Evolutionary conservation across 2,113 vertebrate species (phyloP).

Genomic region (Bagarius yarrelli): DNA sequence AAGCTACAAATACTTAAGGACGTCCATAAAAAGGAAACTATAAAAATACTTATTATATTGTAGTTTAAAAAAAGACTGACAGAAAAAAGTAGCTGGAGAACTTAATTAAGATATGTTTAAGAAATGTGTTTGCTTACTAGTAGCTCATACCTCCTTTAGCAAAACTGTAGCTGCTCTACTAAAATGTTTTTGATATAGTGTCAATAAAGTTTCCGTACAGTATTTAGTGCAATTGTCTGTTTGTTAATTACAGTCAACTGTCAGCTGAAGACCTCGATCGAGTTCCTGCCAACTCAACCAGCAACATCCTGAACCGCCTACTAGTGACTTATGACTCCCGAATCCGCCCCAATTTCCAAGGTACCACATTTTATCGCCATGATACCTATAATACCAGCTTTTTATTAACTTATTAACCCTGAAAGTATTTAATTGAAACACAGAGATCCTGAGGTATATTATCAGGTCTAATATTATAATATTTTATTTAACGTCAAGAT

Average conservation of each 20-base stretch:
- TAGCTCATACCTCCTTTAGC: too few species aligned
- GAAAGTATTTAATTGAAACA: neutral
- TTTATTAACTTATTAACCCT: too few species aligned
- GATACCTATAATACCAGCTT: neutral
- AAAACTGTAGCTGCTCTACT: too few species aligned
- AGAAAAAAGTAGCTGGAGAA: too few species aligned
- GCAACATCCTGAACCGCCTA: slow-evolving; percentile 91
- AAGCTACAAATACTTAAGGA: too few species aligned
- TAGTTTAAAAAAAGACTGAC: too few species aligned
- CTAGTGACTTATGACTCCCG: slow-evolving; percentile 90
- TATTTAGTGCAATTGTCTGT: neutral
- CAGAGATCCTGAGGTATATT: neutral
- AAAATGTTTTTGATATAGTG: too few species aligned
- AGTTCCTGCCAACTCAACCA: slow-evolving; percentile 90
- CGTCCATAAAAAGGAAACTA: too few species aligned
- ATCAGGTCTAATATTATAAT: neutral
- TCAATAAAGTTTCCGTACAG: too few species aligned
- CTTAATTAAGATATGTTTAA: too few species aligned
- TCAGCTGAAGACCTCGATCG: slow-evolving; percentile 89
- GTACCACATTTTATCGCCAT: slow-evolving; percentile 56
- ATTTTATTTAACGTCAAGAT: neutral
- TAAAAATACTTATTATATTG: too few species aligned
- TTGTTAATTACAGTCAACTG: slow-evolving; percentile 75
- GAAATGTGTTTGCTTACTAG: too few species aligned
- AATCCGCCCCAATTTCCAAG: slow-evolving; percentile 97